Conservation (phyloP, 1,140 invertebrate species). For the Cotesia chilonis region DNA sequence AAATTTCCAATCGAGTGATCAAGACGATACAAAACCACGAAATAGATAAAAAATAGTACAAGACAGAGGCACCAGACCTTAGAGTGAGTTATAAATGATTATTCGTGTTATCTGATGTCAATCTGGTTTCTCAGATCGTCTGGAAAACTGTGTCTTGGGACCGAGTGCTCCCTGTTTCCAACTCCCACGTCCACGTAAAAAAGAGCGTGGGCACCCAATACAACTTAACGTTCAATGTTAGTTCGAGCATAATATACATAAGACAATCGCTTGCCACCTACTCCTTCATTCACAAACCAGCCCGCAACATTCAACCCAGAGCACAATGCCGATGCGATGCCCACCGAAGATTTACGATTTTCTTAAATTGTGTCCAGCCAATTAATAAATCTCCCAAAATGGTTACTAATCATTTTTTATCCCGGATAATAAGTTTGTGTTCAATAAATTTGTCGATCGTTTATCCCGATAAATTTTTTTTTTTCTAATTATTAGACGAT, state of each 20-base stretch:
- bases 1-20: too few species aligned
- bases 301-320: too few species aligned
- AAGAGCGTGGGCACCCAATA: constrained; percentile 1
- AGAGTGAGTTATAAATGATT: constrained; percentile 1
- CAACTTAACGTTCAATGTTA: too few species aligned
- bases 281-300: constrained; percentile 5
- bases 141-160: constrained; percentile 13
- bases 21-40: too few species aligned
- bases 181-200: constrained; percentile 17
- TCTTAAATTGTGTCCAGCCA: constrained; percentile 8
- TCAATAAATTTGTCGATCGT: too few species aligned
- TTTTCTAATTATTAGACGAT: too few species aligned
- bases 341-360: constrained; percentile 3
- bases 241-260: too few species aligned
- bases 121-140: constrained; percentile 17
- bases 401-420: too few species aligned
- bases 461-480: too few species aligned
- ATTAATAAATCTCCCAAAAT: constrained; percentile 11
- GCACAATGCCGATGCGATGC: background rate
- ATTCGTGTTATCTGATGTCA: constrained; percentile 15
- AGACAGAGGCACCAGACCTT: too few species aligned
- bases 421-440: too few species aligned
- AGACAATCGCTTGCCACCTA: constrained; percentile 19
- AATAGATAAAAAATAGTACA: too few species aligned
- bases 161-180: constrained; percentile 10